These are phyloP conservation scores for Sicus ferrugineus DNA, from an alignment of 2,888 invertebrate species.

Conservation along the genomic window DNA sequence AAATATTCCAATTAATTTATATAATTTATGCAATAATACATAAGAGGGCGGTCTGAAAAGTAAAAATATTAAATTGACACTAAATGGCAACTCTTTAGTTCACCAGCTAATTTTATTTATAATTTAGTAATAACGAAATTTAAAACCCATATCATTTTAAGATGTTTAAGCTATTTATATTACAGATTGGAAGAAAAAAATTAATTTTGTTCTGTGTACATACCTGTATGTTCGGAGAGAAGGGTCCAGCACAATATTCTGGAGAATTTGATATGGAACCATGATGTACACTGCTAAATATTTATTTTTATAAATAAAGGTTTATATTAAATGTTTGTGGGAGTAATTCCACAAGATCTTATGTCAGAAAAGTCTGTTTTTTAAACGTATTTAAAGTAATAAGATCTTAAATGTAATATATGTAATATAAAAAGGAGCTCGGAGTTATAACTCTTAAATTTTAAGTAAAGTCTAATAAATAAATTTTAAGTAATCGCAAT, in stretches of 20 bases:
- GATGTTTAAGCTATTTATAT: background rate
- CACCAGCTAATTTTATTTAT: too few species aligned
- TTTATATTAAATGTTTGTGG: background rate
- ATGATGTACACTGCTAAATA: conserved; percentile 44
- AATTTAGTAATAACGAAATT: too few species aligned
- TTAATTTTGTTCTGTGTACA: conserved; percentile 13
- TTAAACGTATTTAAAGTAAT: background rate
- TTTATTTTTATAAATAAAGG: background rate
- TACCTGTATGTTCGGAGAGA: conserved; percentile 52
- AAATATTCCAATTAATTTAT: too few species aligned
- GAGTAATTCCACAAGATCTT: background rate
- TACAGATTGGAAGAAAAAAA: background rate
- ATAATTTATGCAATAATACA: too few species aligned
- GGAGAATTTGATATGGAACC: conserved; percentile 51
- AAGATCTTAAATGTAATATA: background rate
- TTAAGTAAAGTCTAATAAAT: background rate
- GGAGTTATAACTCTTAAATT: background rate
- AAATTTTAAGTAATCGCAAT: background rate
- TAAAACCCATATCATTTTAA: too few species aligned
- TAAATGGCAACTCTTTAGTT: too few species aligned
- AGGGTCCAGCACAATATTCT: conserved; percentile 49
- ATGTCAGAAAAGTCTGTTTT: background rate
- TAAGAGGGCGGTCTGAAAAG: too few species aligned
- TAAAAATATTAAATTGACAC: too few species aligned
- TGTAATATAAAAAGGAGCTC: background rate